phyloP scores from a whole-genome alignment of 2,113 vertebrate species.

The Carlito syrichta region DNA sequence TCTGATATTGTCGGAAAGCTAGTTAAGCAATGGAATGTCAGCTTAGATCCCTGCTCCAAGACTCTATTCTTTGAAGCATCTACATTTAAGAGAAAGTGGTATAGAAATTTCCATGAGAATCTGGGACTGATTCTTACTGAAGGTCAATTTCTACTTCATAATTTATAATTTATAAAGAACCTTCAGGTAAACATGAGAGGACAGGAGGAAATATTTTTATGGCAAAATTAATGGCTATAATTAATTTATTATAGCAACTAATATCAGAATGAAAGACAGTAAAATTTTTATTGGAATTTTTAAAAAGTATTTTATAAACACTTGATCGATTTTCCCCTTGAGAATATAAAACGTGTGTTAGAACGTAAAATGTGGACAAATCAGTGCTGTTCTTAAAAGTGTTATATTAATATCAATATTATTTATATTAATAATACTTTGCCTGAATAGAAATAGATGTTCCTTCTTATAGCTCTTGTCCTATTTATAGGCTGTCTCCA shows the following conservation, averaged over 20 bases:
- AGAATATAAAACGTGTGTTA: background rate
- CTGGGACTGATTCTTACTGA: background rate
- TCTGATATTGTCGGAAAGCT: background rate
- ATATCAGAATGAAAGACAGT: background rate
- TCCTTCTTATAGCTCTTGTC: background rate
- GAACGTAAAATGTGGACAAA: background rate
- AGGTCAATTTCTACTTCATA: background rate
- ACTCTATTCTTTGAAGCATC: background rate
- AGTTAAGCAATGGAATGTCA: background rate
- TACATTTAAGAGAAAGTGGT: background rate
- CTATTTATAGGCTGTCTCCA: background rate
- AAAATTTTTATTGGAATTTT: background rate
- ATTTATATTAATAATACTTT: background rate
- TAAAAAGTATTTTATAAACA: background rate
- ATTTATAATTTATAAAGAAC: background rate
- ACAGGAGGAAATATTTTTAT: background rate
- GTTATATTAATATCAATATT: too few relatives aligned
- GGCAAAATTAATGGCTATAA: background rate
- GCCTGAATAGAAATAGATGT: background rate
- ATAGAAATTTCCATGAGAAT: background rate
- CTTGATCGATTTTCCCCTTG: background rate
- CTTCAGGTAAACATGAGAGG: background rate
- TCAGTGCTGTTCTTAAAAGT: background rate
- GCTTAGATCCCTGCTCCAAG: background rate
- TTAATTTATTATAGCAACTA: background rate